Evolutionary conservation across 2,888 invertebrate species (phyloP).

Genomic region (Drosophila aldrichi): DNA sequence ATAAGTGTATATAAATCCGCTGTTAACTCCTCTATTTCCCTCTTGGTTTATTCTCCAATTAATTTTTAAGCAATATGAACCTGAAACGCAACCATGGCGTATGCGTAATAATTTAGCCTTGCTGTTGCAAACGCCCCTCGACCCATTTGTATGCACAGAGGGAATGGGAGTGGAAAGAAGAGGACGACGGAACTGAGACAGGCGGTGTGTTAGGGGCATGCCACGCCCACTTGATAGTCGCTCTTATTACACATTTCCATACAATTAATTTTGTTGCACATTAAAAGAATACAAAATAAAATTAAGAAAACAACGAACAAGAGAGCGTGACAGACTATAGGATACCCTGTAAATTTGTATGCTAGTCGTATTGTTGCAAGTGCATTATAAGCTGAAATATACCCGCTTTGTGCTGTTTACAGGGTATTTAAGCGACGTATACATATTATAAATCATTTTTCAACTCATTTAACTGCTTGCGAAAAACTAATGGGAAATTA

Average conservation of each 20-base stretch:
- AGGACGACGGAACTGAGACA: background rate
- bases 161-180: no score
- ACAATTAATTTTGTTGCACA: constrained; percentile 62
- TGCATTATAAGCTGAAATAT: no score
- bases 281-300: constrained; percentile 42
- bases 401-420: background rate
- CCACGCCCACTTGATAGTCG: constrained; percentile 30
- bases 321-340: background rate
- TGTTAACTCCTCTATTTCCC: constrained; percentile 8
- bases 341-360: background rate
- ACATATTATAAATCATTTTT: constrained; percentile 70
- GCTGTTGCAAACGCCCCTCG: constrained; percentile 21
- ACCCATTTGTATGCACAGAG: constrained; percentile 11
- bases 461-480: constrained; percentile 73
- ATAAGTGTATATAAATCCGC: constrained; percentile 19
- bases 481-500: constrained; percentile 64
- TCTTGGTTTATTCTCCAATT: constrained; percentile 46
- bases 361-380: background rate
- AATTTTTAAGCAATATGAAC: constrained; percentile 54
- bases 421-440: constrained; percentile 31
- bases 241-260: constrained; percentile 68
- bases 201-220: background rate
- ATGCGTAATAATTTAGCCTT: constrained; percentile 67
- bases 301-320: background rate
- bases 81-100: constrained; percentile 49